phyloP scores from a whole-genome alignment of 2,888 invertebrate species.

The Lepidonotus clava region DNA sequence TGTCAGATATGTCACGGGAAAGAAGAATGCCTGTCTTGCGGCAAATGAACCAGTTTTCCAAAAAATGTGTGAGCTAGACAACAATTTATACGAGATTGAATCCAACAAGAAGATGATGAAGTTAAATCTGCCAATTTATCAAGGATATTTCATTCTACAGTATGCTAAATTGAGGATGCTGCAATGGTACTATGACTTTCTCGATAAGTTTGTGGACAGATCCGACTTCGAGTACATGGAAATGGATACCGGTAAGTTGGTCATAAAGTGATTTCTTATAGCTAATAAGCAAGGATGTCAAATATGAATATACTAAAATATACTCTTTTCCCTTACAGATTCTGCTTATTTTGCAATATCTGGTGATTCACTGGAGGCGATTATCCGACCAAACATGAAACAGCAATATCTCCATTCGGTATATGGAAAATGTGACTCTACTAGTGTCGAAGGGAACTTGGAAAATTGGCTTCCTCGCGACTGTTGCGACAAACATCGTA shows the following conservation, averaged over 20 bases:
- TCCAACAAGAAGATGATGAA: neutral
- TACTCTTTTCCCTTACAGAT: too few relatives aligned
- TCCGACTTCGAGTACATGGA: slow-evolving; percentile 18
- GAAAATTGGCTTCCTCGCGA: neutral
- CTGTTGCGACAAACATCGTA: slow-evolving; percentile 33
- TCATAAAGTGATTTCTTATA: too few relatives aligned
- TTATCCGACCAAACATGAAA: neutral
- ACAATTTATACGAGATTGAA: slow-evolving; percentile 43
- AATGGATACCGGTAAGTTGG: too few relatives aligned
- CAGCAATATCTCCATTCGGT: neutral
- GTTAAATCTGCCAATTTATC: slow-evolving; percentile 49
- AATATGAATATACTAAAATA: too few relatives aligned
- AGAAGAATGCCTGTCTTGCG: neutral
- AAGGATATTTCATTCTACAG: slow-evolving; percentile 54
- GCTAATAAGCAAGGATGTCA: too few relatives aligned
- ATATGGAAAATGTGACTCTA: neutral
- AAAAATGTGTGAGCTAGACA: slow-evolving; percentile 5
- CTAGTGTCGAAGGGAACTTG: neutral
- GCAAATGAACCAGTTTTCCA: neutral
- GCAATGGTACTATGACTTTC: slow-evolving; percentile 54
- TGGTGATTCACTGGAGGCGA: neutral
- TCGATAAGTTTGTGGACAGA: neutral
- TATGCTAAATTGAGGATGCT: slow-evolving; percentile 53
- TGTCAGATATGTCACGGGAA: neutral
- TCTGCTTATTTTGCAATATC: neutral